These are phyloP conservation scores for Potorous gilbertii DNA, from an alignment of 2,797 vertebrate species.

Conservation along the genomic window DNA sequence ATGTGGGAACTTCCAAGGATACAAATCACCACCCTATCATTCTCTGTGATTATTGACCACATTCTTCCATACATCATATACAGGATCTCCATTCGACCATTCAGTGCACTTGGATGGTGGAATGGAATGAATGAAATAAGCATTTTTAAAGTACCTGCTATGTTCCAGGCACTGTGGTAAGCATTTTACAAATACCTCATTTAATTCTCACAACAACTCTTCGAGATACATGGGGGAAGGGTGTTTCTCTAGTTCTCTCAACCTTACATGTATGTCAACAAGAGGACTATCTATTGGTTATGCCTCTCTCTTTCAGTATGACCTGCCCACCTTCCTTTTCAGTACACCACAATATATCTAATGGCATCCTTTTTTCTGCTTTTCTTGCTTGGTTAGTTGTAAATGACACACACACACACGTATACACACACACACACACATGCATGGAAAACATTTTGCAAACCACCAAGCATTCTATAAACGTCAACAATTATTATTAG, in stretches of 20 bases:
- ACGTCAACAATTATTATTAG: not conserved
- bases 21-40: not conserved
- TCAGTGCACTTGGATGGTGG: not conserved
- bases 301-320: not conserved
- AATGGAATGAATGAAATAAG: not conserved
- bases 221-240: not conserved
- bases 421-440: too few species aligned
- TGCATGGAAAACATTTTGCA: not conserved
- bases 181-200: not conserved
- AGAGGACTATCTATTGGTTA: not conserved
- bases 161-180: not conserved
- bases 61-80: not conserved
- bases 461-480: not conserved
- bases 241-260: not conserved
- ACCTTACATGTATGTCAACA: not conserved
- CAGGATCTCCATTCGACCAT: not conserved
- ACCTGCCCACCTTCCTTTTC: not conserved
- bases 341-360: not conserved
- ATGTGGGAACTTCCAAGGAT: not conserved
- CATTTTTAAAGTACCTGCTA: not conserved
- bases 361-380: not conserved
- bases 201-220: not conserved
- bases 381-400: not conserved
- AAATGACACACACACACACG: too few species aligned
- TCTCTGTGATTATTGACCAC: not conserved